A percentile compares a stretch with the other conserved stretches of the same genome.
phyloP scores from a whole-genome alignment of 2,113 vertebrate genomes.

The Limanda limanda region DNA sequence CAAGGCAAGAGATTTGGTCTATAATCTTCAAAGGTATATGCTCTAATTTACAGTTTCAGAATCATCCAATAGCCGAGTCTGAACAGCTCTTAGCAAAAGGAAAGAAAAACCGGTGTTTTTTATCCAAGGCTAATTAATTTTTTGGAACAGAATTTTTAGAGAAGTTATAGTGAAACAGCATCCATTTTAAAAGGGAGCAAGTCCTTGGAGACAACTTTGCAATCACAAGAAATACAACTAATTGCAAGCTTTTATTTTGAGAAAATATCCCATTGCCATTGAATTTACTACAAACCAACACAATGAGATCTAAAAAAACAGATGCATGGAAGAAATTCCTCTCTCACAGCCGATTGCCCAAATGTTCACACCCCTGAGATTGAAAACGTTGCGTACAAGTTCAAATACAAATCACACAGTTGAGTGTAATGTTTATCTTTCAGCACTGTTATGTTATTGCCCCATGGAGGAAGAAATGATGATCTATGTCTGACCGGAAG shows the following conservation, averaged over 20 bases:
- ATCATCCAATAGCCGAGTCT: constrained; percentile 53
- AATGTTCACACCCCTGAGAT: constrained; percentile 37
- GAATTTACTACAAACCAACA: constrained; percentile 2
- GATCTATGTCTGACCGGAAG: constrained; percentile 25
- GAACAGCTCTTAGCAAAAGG: constrained; percentile 49
- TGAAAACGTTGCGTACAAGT: constrained; percentile 35
- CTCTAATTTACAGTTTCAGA: constrained; percentile 61
- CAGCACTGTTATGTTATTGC: constrained; percentile 36
- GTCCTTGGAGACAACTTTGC: constrained; percentile 20
- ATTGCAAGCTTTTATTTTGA: constrained; percentile 39
- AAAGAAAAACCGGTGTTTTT: constrained; percentile 20
- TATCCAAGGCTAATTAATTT: not conserved
- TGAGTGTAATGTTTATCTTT: constrained; percentile 47
- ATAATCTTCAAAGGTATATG: constrained; percentile 70
- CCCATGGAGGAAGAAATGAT: constrained; percentile 32
- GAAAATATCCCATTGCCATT: constrained; percentile 13
- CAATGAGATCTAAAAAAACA: constrained; percentile 39
- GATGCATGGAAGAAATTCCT: constrained; percentile 24
- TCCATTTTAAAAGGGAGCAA: not conserved
- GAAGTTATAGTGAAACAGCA: not conserved
- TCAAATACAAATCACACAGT: constrained; percentile 49
- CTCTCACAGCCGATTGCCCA: constrained; percentile 51
- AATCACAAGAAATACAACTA: constrained; percentile 26
- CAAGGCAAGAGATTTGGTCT: constrained; percentile 49
- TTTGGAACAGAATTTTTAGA: not conserved